Evolutionary conservation across 2,797 vertebrate genomes (phyloP).

Genomic region (Zonotrichia albicollis): DNA sequence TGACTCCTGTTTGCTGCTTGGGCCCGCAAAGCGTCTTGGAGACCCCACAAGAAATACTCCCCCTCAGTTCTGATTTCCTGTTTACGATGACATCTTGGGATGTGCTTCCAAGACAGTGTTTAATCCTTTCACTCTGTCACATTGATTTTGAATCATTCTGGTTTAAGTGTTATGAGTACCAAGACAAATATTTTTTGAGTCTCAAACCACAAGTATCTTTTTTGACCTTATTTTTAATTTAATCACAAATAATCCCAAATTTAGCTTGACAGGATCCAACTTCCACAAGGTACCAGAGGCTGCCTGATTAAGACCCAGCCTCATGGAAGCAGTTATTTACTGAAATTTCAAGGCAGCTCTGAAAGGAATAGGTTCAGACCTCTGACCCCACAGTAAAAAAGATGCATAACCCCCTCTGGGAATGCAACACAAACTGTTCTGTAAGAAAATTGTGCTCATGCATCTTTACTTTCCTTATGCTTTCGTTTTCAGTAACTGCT

Average conservation of each 20-base stretch:
- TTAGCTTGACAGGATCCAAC: not conserved
- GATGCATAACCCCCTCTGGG: not conserved
- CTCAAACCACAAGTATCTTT: slow-evolving; percentile 56
- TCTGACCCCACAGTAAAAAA: not conserved
- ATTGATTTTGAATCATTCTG: slow-evolving; percentile 62
- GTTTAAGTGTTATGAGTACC: slow-evolving; percentile 46
- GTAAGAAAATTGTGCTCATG: not conserved
- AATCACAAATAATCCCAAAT: slow-evolving; percentile 33
- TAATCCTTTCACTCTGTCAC: slow-evolving; percentile 56
- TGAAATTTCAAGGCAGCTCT: not conserved
- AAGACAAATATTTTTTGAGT: slow-evolving; percentile 64
- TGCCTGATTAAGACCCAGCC: not conserved
- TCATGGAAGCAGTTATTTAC: slow-evolving; percentile 13
- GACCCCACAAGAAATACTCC: slow-evolving; percentile 55
- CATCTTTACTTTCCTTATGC: not conserved
- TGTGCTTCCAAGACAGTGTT: slow-evolving; percentile 49
- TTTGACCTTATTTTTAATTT: slow-evolving; percentile 55
- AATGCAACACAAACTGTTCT: not conserved
- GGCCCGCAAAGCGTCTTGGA: not conserved
- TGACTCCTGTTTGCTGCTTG: not conserved
- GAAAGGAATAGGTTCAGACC: not conserved
- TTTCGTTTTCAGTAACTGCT: not conserved
- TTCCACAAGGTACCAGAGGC: not conserved
- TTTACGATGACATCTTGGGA: slow-evolving; percentile 56
- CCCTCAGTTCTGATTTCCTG: slow-evolving; percentile 58